Evolutionary conservation across 2,797 vertebrate species (phyloP), one percentile per base, ranked within the genome.

Genomic region (Alectoris magna): DNA sequence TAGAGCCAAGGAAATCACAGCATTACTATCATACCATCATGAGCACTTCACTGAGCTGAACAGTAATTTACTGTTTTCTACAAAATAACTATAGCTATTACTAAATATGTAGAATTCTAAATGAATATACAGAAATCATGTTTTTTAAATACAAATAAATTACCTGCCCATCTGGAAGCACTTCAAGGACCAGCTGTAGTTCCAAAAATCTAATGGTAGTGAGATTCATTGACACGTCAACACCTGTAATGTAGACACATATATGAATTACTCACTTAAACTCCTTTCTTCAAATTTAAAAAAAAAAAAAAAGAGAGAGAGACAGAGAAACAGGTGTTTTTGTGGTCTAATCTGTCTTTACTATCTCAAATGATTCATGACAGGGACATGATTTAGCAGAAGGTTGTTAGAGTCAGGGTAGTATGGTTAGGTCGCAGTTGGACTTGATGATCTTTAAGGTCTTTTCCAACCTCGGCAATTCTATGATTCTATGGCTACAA

Each of bases 41-140:
- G 16, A 63, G 27, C 34, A 69, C 4, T 41, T 75, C 44, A 63
- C 24, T 83, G 95, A 91, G 34, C 29, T 84, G 63, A 90, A 84
- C 79, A 69, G 53, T 91, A 51, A 84, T 78, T 44, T 84, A 73
- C 7, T 46, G 78, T 89, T 91, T 95, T 19, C 72, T 63, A 4
- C 38, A 66, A 91, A 91, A 83, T 71, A 90, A 75, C 55, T 55
- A 59, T 55, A 58, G 70, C 38, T 73, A 53, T 72, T 91, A 41
- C 59, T 83, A 6, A 23, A 24, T 75, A 46, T 55, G 26, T 71
- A 77, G 21, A 77, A 60, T 43, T 73, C 77, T 11, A 44, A 59
- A 38, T 60, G 55, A 74, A 63, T 15, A 77, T 62, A 39, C 29
- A 89, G 21, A 94, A 91, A 74, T 36, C 1, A 22, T 49, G 29